phyloP scores from a whole-genome alignment of 1,140 invertebrate species.

The Hirudo medicinalis region DNA sequence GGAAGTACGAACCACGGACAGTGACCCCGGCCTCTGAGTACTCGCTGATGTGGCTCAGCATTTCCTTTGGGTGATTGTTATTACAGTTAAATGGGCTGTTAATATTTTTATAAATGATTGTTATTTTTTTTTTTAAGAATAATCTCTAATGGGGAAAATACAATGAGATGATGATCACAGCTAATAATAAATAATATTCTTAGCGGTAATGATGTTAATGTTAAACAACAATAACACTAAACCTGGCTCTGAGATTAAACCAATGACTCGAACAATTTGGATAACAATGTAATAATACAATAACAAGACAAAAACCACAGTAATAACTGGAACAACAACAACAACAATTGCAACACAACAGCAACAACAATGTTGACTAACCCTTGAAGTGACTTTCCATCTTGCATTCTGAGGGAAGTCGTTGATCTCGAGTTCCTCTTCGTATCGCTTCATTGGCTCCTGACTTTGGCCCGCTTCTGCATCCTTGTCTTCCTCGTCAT shows the following conservation, averaged over 20 bases:
- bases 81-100: conserved; percentile 8
- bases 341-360: conserved; percentile 5
- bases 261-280: no score
- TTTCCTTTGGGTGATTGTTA: conserved; percentile 56
- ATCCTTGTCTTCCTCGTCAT: conserved; percentile 55
- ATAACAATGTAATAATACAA: no score
- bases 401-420: conserved; percentile 97
- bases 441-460: conserved; percentile 63
- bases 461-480: conserved; percentile 33
- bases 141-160: no score
- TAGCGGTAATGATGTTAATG: no score
- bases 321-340: not conserved
- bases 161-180: no score
- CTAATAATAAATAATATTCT: no score
- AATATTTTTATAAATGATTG: not conserved
- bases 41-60: conserved; percentile 91
- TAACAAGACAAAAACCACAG: no score
- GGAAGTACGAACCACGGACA: conserved; percentile 91
- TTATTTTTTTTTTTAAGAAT: not conserved
- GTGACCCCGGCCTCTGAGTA: conserved; percentile 97
- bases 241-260: no score
- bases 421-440: conserved; percentile 98
- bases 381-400: conserved; percentile 94
- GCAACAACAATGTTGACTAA: conserved; percentile 30
- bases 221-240: no score